These are phyloP conservation scores for Styela plicata DNA, from an alignment of 23 tunicate species.

Conservation along the genomic window DNA sequence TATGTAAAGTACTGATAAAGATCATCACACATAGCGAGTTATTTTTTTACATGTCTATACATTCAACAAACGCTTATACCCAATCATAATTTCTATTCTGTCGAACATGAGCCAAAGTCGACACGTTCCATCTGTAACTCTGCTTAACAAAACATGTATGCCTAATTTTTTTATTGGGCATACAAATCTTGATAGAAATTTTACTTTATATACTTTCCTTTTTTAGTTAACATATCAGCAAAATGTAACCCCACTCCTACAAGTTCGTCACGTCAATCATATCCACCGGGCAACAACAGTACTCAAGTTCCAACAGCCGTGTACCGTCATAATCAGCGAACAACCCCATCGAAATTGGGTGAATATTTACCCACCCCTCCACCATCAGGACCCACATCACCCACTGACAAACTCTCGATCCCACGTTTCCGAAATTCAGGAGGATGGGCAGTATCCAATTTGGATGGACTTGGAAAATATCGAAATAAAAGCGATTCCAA, in stretches of 20 bases:
- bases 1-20: no score
- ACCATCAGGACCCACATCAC: conserved; percentile 16
- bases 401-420: neutral
- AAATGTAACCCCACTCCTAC: conserved; percentile 26
- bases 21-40: no score
- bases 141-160: no score
- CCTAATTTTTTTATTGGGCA: no score
- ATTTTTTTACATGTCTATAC: no score
- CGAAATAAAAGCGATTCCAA: neutral
- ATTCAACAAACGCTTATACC: no score
- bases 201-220: neutral
- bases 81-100: no score
- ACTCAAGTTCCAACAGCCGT: neutral
- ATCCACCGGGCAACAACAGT: conserved; percentile 25
- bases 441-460: conserved; percentile 1
- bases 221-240: conserved; percentile 24
- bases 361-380: conserved; percentile 16
- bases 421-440: neutral
- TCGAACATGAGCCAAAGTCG: no score
- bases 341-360: neutral
- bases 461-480: conserved; percentile 7
- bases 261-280: neutral
- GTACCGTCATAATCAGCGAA: neutral
- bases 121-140: no score
- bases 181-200: no score